Evolutionary conservation across 1,140 invertebrate genomes (phyloP), one percentile per base, ranked within the genome.

Genomic region (Tribolium castaneum): DNA sequence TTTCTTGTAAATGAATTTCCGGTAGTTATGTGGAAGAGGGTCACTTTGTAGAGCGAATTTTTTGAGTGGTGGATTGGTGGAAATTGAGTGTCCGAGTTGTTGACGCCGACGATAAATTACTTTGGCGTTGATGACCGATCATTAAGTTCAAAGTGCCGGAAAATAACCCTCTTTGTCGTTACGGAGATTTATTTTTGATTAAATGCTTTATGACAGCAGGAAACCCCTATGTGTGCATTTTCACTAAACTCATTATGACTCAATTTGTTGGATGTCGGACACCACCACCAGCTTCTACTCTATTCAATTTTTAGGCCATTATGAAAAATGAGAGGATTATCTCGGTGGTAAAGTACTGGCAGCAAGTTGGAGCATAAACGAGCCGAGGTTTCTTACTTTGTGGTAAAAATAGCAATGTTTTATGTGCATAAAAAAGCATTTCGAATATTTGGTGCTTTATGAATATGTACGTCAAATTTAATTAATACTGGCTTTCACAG

Each of bases 1-100:
- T 59, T 59, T 25, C 54, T 59, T 22, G 54, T 59, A 59, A 59
- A 59, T 59, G 54, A 59, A 59, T 59, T 59, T 59, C 54, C 54
- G 54, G 14, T 25, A 59, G 30, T 59, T 59, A 59, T 59, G 54
- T 1, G 30, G 19, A 30, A 59, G 54, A 59, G 54, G 54, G 54
- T 59, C 54, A 59, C 14, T 45, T 45, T 45, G 9, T 9, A 45
- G n/a, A n/a, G 39, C 39, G 9, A 45, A 45, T 45, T 45, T 45
- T 45, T 45, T 45, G 9, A 10, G 5, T 45, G 6, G 1, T 10
- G 34, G 34, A 19, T 19, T 19, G 34, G 34, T 39, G 6, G 39
- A 45, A 45, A 45, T 45, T 45, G 39, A 9, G 39, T 45, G 39
- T 9, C 5, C 39, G 39, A 45, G 39, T n/a, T 45, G 39, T 45